Evolutionary conservation across 2,888 invertebrate species (phyloP), one percentile per base, ranked within the genome.

Genomic region (Punctoribates punctum): DNA sequence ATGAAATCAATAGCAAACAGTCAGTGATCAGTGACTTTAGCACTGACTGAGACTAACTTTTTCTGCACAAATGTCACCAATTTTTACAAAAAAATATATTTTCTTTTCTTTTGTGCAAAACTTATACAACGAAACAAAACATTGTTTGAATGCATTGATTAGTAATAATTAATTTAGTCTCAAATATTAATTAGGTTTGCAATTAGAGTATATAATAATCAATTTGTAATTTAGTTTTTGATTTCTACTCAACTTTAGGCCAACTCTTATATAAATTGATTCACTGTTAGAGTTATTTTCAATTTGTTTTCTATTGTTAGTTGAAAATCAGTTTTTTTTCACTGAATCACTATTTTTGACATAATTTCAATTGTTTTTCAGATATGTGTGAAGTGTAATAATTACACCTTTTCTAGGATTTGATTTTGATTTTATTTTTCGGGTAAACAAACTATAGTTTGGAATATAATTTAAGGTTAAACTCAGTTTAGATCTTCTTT

Each of bases 1-100:
- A 70, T 13, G 70, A 70, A 46, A 70, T 70, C 38, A 70, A 70
- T 46, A 70, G 42, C 11, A 42, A 42, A 11, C 42, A 42, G 42
- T 42, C 42, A 42, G 13, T 6, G 9, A 42, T 70, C 46, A 8
- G 34, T 34, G 8, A 34, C 8, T 34, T n/a, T n/a, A n/a, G n/a
- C n/a, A 42, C 38, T 34, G 42, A 70, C 23, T 70, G 70, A 70
- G 17, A 1, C 42, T 23, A n/a, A 6, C 34, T 27, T 27, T 54
- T 54, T n/a, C 3, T n/a, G 23, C 23, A 23, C n/a, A 27, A 60
- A 27, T 60, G 60, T 13, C 27, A 27, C 23, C 23, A 5, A 60
- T 20, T 51, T 20, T 51, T 51, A 51, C 20, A 51, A 25, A 62
- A 17, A 23, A 60, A 25, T 34, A 27, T 25, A 60, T 51, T 3